Percentiles rank a stretch among this genome's conserved stretches.
Evolutionary conservation across 2,888 invertebrate species (phyloP).

Genomic region (Meiosimyza platycephala): DNA sequence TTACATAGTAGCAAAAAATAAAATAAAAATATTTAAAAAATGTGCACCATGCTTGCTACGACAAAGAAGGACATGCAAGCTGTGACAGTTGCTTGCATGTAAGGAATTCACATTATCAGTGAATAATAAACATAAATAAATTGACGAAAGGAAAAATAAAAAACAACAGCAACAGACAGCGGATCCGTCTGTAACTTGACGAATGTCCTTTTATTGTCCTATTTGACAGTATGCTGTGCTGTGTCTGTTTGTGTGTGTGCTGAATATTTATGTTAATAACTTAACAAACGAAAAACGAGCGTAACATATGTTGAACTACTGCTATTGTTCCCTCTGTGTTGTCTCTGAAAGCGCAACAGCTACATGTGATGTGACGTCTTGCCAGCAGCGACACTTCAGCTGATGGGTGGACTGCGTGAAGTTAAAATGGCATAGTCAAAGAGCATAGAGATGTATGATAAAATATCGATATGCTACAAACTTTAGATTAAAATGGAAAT

Average conservation of each 20-base stretch:
- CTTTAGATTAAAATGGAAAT: too few species aligned
- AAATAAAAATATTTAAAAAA: conserved; percentile 46
- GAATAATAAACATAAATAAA: conserved; percentile 49
- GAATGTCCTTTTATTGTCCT: conserved; percentile 37
- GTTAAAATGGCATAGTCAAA: too few species aligned
- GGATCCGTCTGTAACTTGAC: conserved; percentile 32
- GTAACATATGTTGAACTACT: too few species aligned
- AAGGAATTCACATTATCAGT: conserved; percentile 34
- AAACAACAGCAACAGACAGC: conserved; percentile 49
- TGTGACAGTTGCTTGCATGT: conserved; percentile 53
- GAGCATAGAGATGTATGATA: too few species aligned
- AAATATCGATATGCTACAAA: too few species aligned
- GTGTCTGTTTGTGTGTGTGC: not conserved
- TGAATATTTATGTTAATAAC: conserved; percentile 30
- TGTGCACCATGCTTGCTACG: conserved; percentile 44
- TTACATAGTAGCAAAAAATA: conserved; percentile 40
- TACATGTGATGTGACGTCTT: too few species aligned
- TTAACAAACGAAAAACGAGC: not conserved
- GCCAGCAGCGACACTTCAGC: too few species aligned
- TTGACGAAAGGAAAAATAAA: conserved; percentile 30
- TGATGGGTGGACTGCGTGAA: too few species aligned
- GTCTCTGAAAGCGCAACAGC: too few species aligned
- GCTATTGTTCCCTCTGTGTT: too few species aligned
- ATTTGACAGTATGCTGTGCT: not conserved
- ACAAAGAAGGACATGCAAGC: conserved; percentile 56